Evolutionary conservation across 2,888 invertebrate genomes (phyloP).

Genomic region (Glaucopsyche alexis): DNA sequence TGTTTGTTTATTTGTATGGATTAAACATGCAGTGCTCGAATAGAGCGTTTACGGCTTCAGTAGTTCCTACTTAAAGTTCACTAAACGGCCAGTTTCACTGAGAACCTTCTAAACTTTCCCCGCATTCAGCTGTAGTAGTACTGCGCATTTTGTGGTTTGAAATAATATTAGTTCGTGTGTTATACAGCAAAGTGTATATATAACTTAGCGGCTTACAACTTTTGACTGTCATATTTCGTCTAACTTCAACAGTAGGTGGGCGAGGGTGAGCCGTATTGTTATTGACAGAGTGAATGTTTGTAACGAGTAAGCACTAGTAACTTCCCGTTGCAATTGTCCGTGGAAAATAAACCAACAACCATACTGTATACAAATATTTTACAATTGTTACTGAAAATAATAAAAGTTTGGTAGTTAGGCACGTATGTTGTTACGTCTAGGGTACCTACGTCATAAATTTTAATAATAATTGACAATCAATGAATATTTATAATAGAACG

Average conservation of each 20-base stretch:
- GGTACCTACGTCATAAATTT: background rate
- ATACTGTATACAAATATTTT: background rate
- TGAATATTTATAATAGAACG: too few relatives aligned
- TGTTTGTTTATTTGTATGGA: constrained; percentile 70
- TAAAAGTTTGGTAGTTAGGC: background rate
- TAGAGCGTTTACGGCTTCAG: constrained; percentile 51
- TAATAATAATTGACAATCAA: too few relatives aligned
- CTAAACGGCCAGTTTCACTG: constrained; percentile 64
- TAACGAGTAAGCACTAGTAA: constrained; percentile 1
- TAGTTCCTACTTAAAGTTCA: constrained; percentile 67
- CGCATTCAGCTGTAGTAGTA: constrained; percentile 47
- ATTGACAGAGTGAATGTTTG: constrained; percentile 15
- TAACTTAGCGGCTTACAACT: constrained; percentile 17
- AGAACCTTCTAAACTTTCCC: constrained; percentile 65
- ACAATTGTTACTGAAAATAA: background rate
- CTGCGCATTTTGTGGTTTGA: constrained; percentile 54
- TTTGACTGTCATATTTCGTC: constrained; percentile 25
- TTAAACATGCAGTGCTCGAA: constrained; percentile 60
- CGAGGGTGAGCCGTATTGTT: background rate
- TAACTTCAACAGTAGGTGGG: constrained; percentile 10
- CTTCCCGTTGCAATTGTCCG: constrained; percentile 1
- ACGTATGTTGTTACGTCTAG: background rate
- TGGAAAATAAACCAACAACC: background rate
- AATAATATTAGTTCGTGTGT: constrained; percentile 55
- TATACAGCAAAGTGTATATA: constrained; percentile 29